Conservation (phyloP, 2,113 vertebrate genomes). For the Jacana jacana region DNA sequence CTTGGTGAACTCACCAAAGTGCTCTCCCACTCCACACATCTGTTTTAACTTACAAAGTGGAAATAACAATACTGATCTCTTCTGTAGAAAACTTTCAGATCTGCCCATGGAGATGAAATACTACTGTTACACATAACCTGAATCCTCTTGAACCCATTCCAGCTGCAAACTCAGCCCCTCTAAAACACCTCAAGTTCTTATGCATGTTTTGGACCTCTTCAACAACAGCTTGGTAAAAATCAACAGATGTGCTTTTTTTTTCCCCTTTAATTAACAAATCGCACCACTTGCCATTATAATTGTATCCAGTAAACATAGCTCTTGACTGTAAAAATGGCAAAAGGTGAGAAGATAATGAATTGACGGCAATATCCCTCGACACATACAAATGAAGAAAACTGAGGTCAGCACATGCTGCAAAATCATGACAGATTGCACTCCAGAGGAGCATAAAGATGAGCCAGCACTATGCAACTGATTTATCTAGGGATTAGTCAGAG, state of each 20-base stretch:
- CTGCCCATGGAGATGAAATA: background rate
- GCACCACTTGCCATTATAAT: background rate
- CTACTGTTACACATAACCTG: background rate
- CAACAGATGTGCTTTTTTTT: background rate
- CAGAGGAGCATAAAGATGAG: constrained; percentile 36
- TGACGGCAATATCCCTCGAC: background rate
- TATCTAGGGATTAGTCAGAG: constrained; percentile 30
- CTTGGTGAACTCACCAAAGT: background rate
- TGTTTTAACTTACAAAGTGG: background rate
- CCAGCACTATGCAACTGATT: constrained; percentile 43
- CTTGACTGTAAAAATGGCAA: constrained; percentile 1
- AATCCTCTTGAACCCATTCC: background rate
- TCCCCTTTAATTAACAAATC: background rate
- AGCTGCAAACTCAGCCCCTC: background rate
- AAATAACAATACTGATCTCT: background rate
- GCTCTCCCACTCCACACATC: background rate
- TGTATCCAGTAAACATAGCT: background rate
- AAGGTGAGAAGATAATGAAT: constrained; percentile 15
- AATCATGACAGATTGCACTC: constrained; percentile 32
- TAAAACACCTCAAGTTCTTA: background rate
- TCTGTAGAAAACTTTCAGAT: background rate
- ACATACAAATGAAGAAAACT: constrained; percentile 9
- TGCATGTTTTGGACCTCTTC: background rate
- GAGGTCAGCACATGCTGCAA: constrained; percentile 19
- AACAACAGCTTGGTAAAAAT: background rate